Percentiles rank a stretch among this genome's conserved stretches.
These are phyloP conservation scores for Cynaeus angustus DNA, from an alignment of 2,888 invertebrate genomes.

Conservation along the genomic window DNA sequence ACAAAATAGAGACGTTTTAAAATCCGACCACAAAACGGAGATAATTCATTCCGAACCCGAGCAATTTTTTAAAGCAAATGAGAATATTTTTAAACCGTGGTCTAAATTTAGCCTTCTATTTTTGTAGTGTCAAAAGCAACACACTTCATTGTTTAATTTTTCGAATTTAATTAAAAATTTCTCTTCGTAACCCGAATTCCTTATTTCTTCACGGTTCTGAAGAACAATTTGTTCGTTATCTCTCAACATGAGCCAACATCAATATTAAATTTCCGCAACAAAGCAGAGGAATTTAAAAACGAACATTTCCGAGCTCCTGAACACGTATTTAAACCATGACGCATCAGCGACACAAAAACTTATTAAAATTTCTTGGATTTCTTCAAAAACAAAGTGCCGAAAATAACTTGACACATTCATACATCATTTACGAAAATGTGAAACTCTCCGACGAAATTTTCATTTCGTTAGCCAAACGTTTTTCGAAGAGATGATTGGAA, in stretches of 20 bases:
- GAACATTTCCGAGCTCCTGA: constrained; percentile 22
- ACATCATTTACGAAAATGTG: constrained; percentile 13
- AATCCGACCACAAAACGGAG: no score
- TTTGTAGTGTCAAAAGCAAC: no score
- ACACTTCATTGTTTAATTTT: no score
- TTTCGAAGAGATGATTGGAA: background rate
- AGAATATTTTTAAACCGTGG: no score
- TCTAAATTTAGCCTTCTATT: no score
- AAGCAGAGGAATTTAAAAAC: constrained; percentile 27
- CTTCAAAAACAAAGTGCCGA: constrained; percentile 28
- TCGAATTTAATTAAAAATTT: no score
- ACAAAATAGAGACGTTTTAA: background rate
- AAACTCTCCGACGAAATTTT: constrained; percentile 4
- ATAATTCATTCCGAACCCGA: no score
- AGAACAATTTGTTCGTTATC: constrained; percentile 24
- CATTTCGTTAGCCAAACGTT: background rate
- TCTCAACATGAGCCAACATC: constrained; percentile 4
- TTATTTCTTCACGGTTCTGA: background rate
- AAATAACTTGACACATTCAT: constrained; percentile 27
- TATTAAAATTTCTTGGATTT: constrained; percentile 36
- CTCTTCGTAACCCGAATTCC: no score
- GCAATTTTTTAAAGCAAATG: no score
- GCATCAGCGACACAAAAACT: constrained; percentile 22
- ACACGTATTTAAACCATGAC: constrained; percentile 18
- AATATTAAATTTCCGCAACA: constrained; percentile 34